Evolutionary conservation across 2,888 invertebrate species (phyloP), one percentile per base, ranked within the genome.

Genomic region (Drosophila kanekoi): DNA sequence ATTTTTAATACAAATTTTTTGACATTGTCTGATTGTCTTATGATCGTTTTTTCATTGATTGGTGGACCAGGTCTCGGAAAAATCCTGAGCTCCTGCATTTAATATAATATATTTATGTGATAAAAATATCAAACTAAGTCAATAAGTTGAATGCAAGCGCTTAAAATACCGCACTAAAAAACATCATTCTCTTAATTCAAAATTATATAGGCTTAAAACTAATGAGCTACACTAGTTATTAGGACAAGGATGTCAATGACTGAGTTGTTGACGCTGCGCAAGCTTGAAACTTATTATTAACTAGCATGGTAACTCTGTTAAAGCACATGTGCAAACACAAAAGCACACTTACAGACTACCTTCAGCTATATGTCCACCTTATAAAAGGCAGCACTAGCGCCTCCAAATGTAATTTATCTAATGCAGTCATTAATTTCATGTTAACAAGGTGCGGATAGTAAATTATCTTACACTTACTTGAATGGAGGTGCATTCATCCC

Each of bases 401-500:
- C 69, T 52, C 43, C 53, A 58, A 82, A 63, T 79, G 83, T 90
- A 90, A 91, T 91, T 89, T 90, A 87, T 90, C 85, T 91, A 91
- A 92, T 92, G 91, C 91, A 92, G 92, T 92, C 92, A 92, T 93
- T 93, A 93, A 92, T 92, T 93, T 93, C 93, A 92, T 93, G 93
- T 93, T 93, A 93, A 93, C 92, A 91, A 92, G 92, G 92, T 92
- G 92, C 92, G 92, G 91, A 92, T 89, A 86, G 90, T 87, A 91
- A 86, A 90, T 89, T 90, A 87, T 81, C 72, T 81, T 75, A 23
- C 44, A 62, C 37, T 45, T 43, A 54, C 44, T 54, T 20, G 43
- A 35, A 54, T 64, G n/a, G 11, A n/a, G 8, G 41, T 45, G 28
- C 18, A 20, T 13, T 43, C 20, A 13, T 20, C 18, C 18, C 11